Evolutionary conservation across 53 echinoderm and acorn worm species (phyloP).

Genomic region (Paelopatides confundens): DNA sequence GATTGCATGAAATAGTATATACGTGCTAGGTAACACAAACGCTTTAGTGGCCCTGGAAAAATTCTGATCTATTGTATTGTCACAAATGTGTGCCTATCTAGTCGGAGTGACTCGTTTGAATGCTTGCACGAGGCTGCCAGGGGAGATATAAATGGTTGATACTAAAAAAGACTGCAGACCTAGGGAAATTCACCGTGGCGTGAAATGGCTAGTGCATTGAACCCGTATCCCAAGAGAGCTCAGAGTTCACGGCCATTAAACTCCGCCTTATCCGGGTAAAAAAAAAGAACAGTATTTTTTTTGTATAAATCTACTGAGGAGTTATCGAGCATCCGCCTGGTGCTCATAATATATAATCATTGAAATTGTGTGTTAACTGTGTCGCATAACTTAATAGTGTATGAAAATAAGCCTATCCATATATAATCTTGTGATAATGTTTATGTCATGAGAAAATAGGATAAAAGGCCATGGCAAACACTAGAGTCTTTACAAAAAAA

Average conservation of each 20-base stretch:
- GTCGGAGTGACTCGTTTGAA: not conserved
- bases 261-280: not conserved
- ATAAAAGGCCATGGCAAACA: too few species aligned
- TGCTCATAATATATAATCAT: constrained; percentile 21
- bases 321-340: constrained; percentile 5
- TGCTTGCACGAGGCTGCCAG: not conserved
- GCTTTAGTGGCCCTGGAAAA: not conserved
- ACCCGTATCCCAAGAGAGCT: constrained; percentile 13
- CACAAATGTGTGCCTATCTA: constrained; percentile 14
- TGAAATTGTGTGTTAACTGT: constrained; percentile 11
- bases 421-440: constrained; percentile 32
- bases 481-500: too few species aligned
- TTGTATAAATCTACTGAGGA: not conserved
- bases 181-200: constrained; percentile 20
- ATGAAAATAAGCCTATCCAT: constrained; percentile 27
- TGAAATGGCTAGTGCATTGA: constrained; percentile 42
- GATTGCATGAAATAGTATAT: not conserved
- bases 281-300: not conserved
- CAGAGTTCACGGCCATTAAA: constrained; percentile 34
- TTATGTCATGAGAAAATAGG: constrained; percentile 45
- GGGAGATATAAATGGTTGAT: not conserved
- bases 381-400: constrained; percentile 9
- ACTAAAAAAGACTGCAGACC: constrained; percentile 21
- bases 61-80: constrained; percentile 25
- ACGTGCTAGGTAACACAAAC: not conserved